These are phyloP conservation scores for Amyelois transitella DNA, from an alignment of 1,140 invertebrate species.

Conservation along the genomic window DNA sequence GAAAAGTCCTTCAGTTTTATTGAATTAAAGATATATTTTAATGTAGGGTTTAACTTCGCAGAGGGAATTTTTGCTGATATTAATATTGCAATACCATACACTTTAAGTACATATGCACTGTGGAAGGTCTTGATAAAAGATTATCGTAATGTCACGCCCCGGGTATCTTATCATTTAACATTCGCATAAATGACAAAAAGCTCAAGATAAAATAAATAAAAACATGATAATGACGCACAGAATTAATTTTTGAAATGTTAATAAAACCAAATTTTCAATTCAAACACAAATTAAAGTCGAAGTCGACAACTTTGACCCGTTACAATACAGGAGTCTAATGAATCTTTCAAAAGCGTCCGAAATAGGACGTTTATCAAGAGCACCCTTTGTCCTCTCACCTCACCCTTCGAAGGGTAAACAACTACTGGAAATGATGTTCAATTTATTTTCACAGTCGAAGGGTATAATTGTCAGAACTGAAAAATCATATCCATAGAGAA, in stretches of 20 bases:
- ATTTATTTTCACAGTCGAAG: background rate
- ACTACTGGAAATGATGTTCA: background rate
- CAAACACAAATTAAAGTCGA: background rate
- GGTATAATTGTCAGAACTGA: background rate
- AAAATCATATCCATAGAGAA: background rate
- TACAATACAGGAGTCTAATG: background rate
- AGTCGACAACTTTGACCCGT: background rate
- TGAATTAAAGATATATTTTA: conserved; percentile 17
- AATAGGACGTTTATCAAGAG: background rate
- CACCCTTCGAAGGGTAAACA: background rate
- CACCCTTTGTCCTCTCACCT: background rate
- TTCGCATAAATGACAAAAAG: background rate
- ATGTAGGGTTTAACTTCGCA: too few relatives aligned
- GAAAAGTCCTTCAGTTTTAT: conserved; percentile 33
- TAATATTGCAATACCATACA: background rate
- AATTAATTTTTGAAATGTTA: background rate
- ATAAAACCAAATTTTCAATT: background rate
- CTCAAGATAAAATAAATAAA: background rate
- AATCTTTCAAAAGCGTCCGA: background rate
- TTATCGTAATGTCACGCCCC: background rate
- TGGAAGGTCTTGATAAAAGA: background rate
- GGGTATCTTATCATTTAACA: background rate
- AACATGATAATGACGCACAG: background rate
- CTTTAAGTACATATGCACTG: background rate
- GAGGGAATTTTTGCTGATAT: conserved; percentile 11